Conservation (phyloP, 1,140 invertebrate species). For the Phthorimaea operculella region DNA sequence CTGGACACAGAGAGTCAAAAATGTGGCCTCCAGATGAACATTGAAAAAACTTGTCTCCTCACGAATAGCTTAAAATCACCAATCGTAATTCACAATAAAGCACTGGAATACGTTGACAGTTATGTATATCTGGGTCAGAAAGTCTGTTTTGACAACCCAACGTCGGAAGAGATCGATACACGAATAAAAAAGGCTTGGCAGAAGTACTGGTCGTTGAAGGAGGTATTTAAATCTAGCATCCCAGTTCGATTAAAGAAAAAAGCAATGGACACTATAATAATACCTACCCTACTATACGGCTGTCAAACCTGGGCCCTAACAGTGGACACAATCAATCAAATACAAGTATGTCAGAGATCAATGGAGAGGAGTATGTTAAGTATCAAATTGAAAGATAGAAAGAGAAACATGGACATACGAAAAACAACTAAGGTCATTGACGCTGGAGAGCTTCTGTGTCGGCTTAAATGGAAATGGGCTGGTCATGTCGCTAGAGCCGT, state of each 20-base stretch:
- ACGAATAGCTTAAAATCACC: too few species aligned
- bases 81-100: too few species aligned
- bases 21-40: too few species aligned
- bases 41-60: too few species aligned
- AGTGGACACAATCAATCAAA: neutral
- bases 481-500: conserved; percentile 1
- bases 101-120: too few species aligned
- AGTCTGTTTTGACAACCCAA: neutral
- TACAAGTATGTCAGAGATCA: conserved; percentile 5
- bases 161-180: neutral
- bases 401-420: neutral
- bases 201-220: neutral
- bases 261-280: conserved; percentile 1
- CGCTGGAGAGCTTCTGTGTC: neutral
- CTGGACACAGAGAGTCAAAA: too few species aligned
- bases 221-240: neutral
- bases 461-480: conserved; percentile 7
- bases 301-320: conserved; percentile 2
- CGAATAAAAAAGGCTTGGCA: neutral
- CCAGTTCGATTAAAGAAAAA: neutral
- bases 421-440: conserved; percentile 1
- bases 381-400: conserved; percentile 5
- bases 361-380: conserved; percentile 3
- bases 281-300: conserved; percentile 3
- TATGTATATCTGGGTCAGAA: neutral